Evolutionary conservation across 2,888 invertebrate species (phyloP), one percentile per base, ranked within the genome.

Genomic region (Melanophora roralis): DNA sequence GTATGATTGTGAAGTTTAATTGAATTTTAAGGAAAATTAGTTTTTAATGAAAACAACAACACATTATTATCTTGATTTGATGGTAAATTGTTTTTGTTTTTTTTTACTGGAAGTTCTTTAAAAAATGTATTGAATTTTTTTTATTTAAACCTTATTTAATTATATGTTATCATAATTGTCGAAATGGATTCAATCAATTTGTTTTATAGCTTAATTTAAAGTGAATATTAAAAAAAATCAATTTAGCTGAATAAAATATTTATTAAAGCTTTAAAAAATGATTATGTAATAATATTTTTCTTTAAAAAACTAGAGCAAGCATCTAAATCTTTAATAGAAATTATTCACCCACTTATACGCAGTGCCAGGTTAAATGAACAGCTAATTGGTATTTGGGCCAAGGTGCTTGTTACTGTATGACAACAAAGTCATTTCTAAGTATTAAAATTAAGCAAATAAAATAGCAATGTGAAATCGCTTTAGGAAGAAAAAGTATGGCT

Each of bases 1-100:
- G 45, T 53, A 59, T 59, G 21, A 40, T 65, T 45, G 40, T 53
- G 55, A 23, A 76, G 60, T 60, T 67, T 49, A 69, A 76, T 62
- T 55, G 62, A 55, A 62, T 62, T 40, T 38, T 21, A 62, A 69
- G 47, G 47, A 78, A 73, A 78, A 78, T 68, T 78, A 62, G 49
- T 57, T 62, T 64, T 68, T 57, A 74, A 69, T 74, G 62, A 73
- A 74, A 53, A 78, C 45, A 73, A 38, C 55, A 73, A 38, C 55
- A 68, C 36, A 57, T 68, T 68, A 62, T 64, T 72, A 34, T 45
- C 49, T 68, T 27, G 36, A 59, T 74, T 43, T 49, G 73, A 34
- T 23, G 32, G n/a, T 16, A 49, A 47, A 47, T 59, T 47, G 16
- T 62, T 27, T 36, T 78, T 1, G 38, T 36, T 16, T 55, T 47